Evolutionary conservation across 2,113 vertebrate species (phyloP).

Genomic region (Osmerus mordax): DNA sequence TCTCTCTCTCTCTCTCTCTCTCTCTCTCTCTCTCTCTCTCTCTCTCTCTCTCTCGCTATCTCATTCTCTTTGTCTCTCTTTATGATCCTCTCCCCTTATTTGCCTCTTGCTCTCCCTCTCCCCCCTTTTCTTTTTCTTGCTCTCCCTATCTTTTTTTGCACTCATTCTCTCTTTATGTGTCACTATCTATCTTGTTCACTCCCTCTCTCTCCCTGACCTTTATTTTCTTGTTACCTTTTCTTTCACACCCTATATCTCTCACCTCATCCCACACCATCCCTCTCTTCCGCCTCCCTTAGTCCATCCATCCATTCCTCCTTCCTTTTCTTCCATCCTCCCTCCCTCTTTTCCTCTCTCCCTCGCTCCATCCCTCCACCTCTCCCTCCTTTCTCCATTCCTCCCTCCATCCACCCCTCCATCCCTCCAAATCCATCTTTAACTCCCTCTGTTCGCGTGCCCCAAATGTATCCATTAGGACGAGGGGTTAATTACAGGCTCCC

Average conservation of each 20-base stretch:
- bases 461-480: background rate
- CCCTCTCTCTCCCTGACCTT: background rate
- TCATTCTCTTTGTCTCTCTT: background rate
- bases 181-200: background rate
- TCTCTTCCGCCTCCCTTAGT: constrained; percentile 7
- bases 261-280: constrained; percentile 19
- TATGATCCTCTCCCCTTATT: no score
- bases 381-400: background rate
- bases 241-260: no score
- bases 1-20: constrained; percentile 1
- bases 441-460: background rate
- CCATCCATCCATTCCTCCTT: background rate
- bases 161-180: constrained; percentile 3
- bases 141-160: background rate
- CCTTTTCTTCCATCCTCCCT: background rate
- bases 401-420: background rate
- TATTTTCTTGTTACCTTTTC: background rate
- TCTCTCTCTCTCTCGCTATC: background rate
- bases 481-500: constrained; percentile 4
- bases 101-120: background rate
- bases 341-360: background rate
- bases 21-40: background rate
- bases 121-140: background rate
- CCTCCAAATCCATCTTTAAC: background rate
- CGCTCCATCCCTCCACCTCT: background rate